A percentile compares a stretch with the other conserved stretches of the same genome.
Evolutionary conservation across 2,797 vertebrate genomes (phyloP).

Genomic region (Sebastes aleutianus): DNA sequence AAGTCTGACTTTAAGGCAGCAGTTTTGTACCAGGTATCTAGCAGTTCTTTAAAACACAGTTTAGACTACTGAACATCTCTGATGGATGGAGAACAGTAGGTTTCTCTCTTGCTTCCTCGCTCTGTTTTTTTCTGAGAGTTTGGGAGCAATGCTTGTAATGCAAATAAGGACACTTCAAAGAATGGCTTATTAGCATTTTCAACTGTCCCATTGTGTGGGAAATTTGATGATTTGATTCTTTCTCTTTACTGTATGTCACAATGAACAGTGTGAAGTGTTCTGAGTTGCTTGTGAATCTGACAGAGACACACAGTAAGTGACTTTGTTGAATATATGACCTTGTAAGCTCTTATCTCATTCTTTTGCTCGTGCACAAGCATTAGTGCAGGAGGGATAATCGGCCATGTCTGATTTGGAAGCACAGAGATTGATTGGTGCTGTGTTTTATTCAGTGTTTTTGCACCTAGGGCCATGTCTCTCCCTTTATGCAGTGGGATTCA

Average conservation of each 20-base stretch:
- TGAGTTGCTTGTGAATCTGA: not conserved
- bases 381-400: constrained; percentile 54
- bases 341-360: constrained; percentile 57
- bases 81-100: constrained; percentile 78
- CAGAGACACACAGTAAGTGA: constrained; percentile 15
- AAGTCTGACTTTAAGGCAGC: constrained; percentile 23
- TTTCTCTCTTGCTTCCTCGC: constrained; percentile 53
- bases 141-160: constrained; percentile 87
- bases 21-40: constrained; percentile 20
- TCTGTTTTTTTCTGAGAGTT: constrained; percentile 66
- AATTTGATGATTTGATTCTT: constrained; percentile 72
- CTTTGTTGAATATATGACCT: constrained; percentile 59
- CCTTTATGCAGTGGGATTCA: constrained; percentile 44
- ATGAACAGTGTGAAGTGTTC: constrained; percentile 17
- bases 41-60: constrained; percentile 34
- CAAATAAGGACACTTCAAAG: constrained; percentile 91
- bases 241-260: constrained; percentile 20
- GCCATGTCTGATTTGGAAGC: constrained; percentile 65
- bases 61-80: constrained; percentile 46
- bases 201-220: constrained; percentile 76
- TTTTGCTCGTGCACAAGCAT: constrained; percentile 30
- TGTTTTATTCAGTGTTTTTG: constrained; percentile 66
- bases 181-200: constrained; percentile 88
- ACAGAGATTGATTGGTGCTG: constrained; percentile 67
- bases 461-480: constrained; percentile 63